Conservation (phyloP, 2,888 invertebrate species). For the Limnephilus marmoratus region DNA sequence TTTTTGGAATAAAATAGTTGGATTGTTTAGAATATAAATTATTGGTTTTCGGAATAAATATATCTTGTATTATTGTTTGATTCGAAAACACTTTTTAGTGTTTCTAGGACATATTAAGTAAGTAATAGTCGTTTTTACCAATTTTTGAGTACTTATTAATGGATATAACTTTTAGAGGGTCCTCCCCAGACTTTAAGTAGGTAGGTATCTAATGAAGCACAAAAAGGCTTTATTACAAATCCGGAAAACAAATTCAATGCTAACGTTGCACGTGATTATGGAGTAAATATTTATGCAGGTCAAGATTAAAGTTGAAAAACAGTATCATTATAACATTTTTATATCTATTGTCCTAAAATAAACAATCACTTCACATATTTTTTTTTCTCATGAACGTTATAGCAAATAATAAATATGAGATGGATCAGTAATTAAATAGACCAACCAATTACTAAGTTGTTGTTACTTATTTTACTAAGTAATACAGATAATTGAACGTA, state of each 20-base stretch:
- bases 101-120: no score
- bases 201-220: background rate
- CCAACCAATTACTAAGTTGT: conserved; percentile 43
- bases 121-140: background rate
- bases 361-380: background rate
- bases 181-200: background rate
- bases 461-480: background rate
- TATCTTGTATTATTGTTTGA: no score
- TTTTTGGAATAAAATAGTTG: no score
- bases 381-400: conserved; percentile 11
- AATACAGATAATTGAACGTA: background rate
- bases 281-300: conserved; percentile 51
- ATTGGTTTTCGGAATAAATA: no score
- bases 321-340: background rate
- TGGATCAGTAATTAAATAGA: conserved; percentile 58
- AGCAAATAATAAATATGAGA: conserved; percentile 41
- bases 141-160: background rate
- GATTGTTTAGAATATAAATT: no score
- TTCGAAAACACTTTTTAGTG: no score
- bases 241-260: conserved; percentile 2
- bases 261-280: background rate
- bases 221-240: conserved; percentile 4
- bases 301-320: conserved; percentile 45
- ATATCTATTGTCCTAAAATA: conserved; percentile 38
- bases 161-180: background rate